Percentiles rank a stretch among this genome's conserved stretches.
phyloP scores from a whole-genome alignment of 2,113 vertebrate genomes.

The Halichoeres trimaculatus region DNA sequence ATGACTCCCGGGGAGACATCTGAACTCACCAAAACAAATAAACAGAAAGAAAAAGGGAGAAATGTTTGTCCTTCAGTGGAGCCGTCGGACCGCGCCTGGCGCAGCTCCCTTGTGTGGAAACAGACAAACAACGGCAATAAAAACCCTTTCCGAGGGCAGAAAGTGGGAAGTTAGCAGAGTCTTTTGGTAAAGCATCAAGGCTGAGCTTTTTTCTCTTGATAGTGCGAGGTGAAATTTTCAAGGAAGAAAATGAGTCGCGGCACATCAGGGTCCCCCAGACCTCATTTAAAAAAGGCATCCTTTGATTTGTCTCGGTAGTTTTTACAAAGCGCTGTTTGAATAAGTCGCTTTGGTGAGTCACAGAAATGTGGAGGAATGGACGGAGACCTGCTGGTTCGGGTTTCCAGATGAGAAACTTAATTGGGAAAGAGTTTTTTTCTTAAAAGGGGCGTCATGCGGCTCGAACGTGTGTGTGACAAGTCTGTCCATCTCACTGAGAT shows the following conservation, averaged over 20 bases:
- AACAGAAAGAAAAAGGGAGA: constrained; percentile 28
- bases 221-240: not conserved
- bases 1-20: constrained; percentile 59
- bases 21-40: constrained; percentile 61
- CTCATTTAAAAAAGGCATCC: constrained; percentile 42
- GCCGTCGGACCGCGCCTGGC: constrained; percentile 4
- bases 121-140: constrained; percentile 13
- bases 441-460: not conserved
- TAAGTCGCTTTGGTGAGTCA: constrained; percentile 4
- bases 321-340: constrained; percentile 36
- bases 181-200: constrained; percentile 14
- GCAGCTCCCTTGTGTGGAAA: constrained; percentile 27
- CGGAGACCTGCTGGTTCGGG: not conserved
- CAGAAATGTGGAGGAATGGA: not conserved
- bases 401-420: constrained; percentile 10
- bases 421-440: not conserved
- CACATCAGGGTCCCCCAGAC: constrained; percentile 23
- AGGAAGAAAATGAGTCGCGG: not conserved
- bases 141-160: constrained; percentile 19
- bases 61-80: constrained; percentile 50
- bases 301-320: constrained; percentile 43
- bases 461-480: no score
- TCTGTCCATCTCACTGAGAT: not conserved
- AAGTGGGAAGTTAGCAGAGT: constrained; percentile 22
- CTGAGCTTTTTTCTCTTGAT: constrained; percentile 11